These are phyloP conservation scores for Eupithecia insigniata DNA, from an alignment of 2,888 invertebrate genomes.

Conservation along the genomic window DNA sequence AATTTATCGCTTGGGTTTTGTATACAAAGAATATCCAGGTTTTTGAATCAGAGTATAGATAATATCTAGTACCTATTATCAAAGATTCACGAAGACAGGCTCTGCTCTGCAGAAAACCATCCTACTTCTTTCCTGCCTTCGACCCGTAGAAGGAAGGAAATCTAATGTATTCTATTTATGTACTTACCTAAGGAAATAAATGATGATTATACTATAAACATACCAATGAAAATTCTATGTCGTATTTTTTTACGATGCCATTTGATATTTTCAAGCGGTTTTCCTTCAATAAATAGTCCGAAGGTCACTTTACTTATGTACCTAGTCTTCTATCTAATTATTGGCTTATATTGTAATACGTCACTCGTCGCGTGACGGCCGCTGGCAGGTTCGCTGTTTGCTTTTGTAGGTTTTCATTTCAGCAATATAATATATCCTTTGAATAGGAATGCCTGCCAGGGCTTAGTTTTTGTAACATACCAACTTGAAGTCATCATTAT, in stretches of 20 bases:
- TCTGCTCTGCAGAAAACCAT: neutral
- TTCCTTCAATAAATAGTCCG: slow-evolving; percentile 16
- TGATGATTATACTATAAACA: neutral
- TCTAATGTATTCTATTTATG: too few relatives aligned
- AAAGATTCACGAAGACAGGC: too few relatives aligned
- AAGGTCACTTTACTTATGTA: slow-evolving; percentile 22
- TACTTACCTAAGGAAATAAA: neutral
- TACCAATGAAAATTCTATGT: neutral
- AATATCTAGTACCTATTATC: too few relatives aligned
- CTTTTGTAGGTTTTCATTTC: slow-evolving; percentile 29
- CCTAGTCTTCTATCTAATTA: slow-evolving; percentile 66
- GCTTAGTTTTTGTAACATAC: neutral
- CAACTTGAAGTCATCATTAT: too few relatives aligned
- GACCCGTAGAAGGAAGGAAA: neutral
- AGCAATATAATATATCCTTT: neutral
- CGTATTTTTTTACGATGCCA: neutral
- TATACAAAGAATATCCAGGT: too few relatives aligned
- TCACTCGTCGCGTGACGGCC: slow-evolving; percentile 53
- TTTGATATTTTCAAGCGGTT: slow-evolving; percentile 9
- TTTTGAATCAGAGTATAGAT: too few relatives aligned
- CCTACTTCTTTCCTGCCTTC: neutral
- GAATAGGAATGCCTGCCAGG: neutral
- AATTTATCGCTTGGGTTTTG: too few relatives aligned
- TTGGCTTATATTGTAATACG: slow-evolving; percentile 60
- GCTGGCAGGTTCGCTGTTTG: slow-evolving; percentile 15